Percentiles rank a stretch among this genome's conserved stretches.
These are phyloP conservation scores for Eupithecia subumbrata DNA, from an alignment of 2,888 invertebrate genomes.

Conservation along the genomic window DNA sequence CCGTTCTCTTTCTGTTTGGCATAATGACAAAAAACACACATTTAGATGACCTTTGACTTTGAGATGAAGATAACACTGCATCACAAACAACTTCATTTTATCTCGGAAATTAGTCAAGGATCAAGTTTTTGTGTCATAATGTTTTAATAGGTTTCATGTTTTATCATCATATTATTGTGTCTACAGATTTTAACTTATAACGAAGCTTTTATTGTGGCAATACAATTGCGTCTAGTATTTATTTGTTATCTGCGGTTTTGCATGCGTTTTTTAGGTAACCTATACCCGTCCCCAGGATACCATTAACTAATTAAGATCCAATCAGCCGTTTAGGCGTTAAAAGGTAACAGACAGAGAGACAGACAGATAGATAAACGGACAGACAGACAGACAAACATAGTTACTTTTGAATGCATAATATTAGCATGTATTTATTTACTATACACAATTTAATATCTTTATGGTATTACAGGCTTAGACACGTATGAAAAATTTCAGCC, in stretches of 20 bases:
- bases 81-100: not conserved
- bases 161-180: not conserved
- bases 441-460: not conserved
- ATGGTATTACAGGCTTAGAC: not conserved
- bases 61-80: constrained; percentile 11
- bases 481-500: not conserved
- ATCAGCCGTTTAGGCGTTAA: no score
- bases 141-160: not conserved
- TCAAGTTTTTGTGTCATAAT: constrained; percentile 1
- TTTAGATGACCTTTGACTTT: constrained; percentile 36
- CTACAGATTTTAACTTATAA: not conserved
- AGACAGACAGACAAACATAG: no score
- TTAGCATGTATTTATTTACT: no score
- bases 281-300: no score
- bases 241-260: no score
- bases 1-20: constrained; percentile 18
- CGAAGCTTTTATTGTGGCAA: not conserved
- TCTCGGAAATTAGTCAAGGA: constrained; percentile 4
- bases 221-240: no score
- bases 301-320: no score
- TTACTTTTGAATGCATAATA: no score
- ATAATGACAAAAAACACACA: constrained; percentile 38
- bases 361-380: no score
- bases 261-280: no score
- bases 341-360: no score